These are phyloP conservation scores for Alsophila aescularia DNA, from an alignment of 2,888 invertebrate species.

Conservation along the genomic window DNA sequence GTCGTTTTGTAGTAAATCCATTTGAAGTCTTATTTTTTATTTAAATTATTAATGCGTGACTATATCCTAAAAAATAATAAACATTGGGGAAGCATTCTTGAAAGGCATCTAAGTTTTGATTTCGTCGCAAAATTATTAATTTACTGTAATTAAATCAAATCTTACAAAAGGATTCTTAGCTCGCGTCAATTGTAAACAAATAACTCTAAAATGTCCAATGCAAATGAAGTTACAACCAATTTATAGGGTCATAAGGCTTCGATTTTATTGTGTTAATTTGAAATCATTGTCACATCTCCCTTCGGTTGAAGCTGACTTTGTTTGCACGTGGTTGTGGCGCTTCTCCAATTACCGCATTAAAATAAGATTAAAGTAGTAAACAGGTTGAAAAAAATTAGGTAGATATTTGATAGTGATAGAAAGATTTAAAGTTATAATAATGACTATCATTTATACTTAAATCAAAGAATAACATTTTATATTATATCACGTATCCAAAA, in stretches of 20 bases:
- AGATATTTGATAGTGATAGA: too few relatives aligned
- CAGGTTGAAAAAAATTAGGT: neutral
- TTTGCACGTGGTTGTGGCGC: neutral
- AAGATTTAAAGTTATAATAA: too few relatives aligned
- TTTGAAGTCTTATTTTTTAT: too few relatives aligned
- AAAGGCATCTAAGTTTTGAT: too few relatives aligned
- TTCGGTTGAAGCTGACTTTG: neutral
- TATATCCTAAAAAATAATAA: too few relatives aligned
- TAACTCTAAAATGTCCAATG: slow-evolving; percentile 35
- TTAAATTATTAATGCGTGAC: too few relatives aligned
- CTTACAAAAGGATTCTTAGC: neutral
- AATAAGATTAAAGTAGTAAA: neutral
- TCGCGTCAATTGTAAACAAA: slow-evolving; percentile 7
- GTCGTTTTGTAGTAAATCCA: too few relatives aligned
- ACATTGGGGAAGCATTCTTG: too few relatives aligned
- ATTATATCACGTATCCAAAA: too few relatives aligned
- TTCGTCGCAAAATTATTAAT: too few relatives aligned
- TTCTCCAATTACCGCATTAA: neutral
- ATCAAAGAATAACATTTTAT: too few relatives aligned
- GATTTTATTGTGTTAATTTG: slow-evolving; percentile 65
- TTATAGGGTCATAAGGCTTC: slow-evolving; percentile 58
- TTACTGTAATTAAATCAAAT: neutral
- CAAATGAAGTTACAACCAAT: slow-evolving; percentile 46
- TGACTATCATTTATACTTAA: too few relatives aligned
- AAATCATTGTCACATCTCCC: slow-evolving; percentile 23